Evolutionary conservation across 2,888 invertebrate genomes (phyloP).

Genomic region (Glyphotaelius pellucidus): DNA sequence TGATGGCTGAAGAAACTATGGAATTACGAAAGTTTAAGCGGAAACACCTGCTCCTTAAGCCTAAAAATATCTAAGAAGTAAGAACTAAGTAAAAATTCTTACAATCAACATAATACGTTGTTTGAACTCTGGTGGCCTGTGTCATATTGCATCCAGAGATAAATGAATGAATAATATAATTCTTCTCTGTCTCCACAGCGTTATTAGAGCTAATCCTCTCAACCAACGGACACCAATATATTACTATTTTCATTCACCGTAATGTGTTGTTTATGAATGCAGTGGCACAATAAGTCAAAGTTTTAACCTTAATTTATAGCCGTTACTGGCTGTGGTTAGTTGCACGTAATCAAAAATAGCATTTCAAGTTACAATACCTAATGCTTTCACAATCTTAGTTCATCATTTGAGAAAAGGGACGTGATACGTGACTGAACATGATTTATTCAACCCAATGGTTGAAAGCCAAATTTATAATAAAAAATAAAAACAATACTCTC

Average conservation of each 20-base stretch:
- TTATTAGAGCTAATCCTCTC: slow-evolving; percentile 4
- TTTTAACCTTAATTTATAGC: neutral
- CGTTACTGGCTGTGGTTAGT: neutral
- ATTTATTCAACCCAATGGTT: no score
- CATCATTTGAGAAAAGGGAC: no score
- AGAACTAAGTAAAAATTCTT: neutral
- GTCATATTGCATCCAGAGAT: neutral
- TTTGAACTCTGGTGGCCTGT: neutral
- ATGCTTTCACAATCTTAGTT: neutral
- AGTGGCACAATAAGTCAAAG: neutral
- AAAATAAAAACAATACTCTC: no score
- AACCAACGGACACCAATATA: neutral
- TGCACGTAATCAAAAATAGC: neutral
- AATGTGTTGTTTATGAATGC: neutral
- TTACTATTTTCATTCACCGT: neutral
- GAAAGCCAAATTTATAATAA: no score
- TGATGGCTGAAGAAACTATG: neutral
- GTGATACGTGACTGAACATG: neutral
- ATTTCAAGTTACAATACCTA: neutral
- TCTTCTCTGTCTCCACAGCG: slow-evolving; percentile 7
- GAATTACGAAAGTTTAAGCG: neutral
- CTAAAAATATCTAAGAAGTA: neutral
- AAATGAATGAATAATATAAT: neutral
- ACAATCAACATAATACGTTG: neutral
- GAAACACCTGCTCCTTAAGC: neutral